phyloP scores from a whole-genome alignment of 1,140 invertebrate genomes.

The Trichomalopsis sarcophagae region DNA sequence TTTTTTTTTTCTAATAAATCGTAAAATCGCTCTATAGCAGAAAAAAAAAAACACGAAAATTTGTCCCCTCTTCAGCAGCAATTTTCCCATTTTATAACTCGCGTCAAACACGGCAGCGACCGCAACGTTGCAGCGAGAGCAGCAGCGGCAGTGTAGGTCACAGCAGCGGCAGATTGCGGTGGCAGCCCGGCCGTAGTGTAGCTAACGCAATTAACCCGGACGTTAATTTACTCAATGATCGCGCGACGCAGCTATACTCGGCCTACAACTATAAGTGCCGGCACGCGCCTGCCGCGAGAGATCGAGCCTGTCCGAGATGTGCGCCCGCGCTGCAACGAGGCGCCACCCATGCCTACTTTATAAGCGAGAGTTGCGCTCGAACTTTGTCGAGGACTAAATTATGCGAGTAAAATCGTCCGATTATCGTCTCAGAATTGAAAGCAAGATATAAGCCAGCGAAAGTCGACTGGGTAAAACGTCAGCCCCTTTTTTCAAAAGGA shows the following conservation, averaged over 20 bases:
- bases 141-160: neutral
- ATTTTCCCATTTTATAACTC: neutral
- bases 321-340: too few relatives aligned
- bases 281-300: constrained; percentile 56
- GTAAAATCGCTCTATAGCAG: neutral
- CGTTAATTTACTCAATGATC: constrained; percentile 70
- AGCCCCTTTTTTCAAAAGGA: neutral
- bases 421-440: too few relatives aligned
- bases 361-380: too few relatives aligned
- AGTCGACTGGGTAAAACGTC: neutral
- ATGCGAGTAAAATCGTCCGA: too few relatives aligned
- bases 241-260: constrained; percentile 59
- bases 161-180: constrained; percentile 49
- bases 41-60: neutral
- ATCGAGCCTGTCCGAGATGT: neutral
- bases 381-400: too few relatives aligned
- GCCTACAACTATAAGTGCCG: constrained; percentile 61
- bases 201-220: constrained; percentile 65
- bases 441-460: too few relatives aligned
- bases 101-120: neutral
- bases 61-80: neutral
- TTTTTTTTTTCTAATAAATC: neutral
- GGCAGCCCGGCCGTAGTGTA: constrained; percentile 35
- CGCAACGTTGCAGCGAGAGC: neutral
- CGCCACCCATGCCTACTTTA: too few relatives aligned